phyloP scores from a whole-genome alignment of 53 echinoderm and acorn worm genomes.

The Stichopus horrens region DNA sequence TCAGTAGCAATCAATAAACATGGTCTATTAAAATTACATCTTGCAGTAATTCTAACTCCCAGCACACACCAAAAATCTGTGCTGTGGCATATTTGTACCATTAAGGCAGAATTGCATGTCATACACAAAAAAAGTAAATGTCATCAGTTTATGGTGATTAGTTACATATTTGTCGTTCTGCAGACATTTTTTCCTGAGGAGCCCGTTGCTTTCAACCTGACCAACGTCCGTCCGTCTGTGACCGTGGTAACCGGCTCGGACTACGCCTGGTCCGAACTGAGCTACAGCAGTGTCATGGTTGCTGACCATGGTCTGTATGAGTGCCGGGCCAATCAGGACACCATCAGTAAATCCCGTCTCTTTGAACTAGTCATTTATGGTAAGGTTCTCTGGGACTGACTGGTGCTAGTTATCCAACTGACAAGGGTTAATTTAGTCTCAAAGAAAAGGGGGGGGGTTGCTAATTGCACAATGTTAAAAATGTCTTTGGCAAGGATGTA shows the following conservation, averaged over 20 bases:
- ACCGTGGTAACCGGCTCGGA: conserved; percentile 7
- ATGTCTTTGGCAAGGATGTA: no score
- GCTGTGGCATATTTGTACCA: no score
- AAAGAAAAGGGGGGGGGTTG: background rate
- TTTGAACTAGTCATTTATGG: conserved; percentile 48
- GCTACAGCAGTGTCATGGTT: background rate
- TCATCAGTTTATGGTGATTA: no score
- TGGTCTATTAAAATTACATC: no score
- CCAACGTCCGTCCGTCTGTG: background rate
- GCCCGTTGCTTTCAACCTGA: conserved; percentile 12
- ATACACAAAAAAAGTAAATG: no score
- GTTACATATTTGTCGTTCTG: background rate
- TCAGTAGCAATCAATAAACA: no score
- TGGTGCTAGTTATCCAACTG: background rate
- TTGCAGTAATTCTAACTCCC: no score
- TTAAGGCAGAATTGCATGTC: no score
- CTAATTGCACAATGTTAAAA: background rate
- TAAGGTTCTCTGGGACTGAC: background rate
- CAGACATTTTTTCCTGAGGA: conserved; percentile 46
- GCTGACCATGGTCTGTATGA: conserved; percentile 41
- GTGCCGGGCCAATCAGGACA: conserved; percentile 36
- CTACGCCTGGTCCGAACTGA: conserved; percentile 22
- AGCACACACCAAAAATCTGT: no score
- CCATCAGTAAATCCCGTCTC: conserved; percentile 12
- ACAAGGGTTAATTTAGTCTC: background rate